Evolutionary conservation across 2,113 vertebrate genomes (phyloP), one percentile per base, ranked within the genome.

Genomic region (Vimba vimba): DNA sequence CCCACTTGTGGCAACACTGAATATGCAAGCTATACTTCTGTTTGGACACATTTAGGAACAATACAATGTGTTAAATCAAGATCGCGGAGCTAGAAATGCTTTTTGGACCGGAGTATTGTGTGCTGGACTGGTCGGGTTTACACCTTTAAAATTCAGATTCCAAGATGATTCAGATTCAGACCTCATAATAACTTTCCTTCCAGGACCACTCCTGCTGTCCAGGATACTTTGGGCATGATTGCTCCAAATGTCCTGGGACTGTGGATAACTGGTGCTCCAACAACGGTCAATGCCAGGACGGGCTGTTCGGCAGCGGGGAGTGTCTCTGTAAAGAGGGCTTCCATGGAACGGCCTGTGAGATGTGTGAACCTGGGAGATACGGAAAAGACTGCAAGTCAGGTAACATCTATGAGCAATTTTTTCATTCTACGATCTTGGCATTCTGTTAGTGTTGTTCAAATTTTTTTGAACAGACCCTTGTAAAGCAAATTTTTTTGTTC

Each of bases 291-390:
- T 99, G 98, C 91, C 93, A 96, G 91, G 98, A 99, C 0, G 94
- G 96, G 80, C 69, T 93, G 39, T 77, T 88, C 19, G 98, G 98
- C 85, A 97, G 52, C 0, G 98, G 98, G 43, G 96, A 97, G 88
- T 99, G 98, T 91, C 96, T 80, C 0, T 99, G 98, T 91, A 95
- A 94, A 0, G 97, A 99, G 91, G 98, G 98, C 2, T 99, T 98
- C 91, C 97, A 99, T 0, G 98, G 98, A 60, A 98, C 96, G 0
- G 95, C 96, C n/a, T 99, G 98, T 4, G 98, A 99, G 87, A 95
- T 95, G 93, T 99, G 98, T 21, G 97, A 99, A 84, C 95, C 97
- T 12, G 98, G 98, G 36, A 94, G 97, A 86, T 98, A 96, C 0
- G 97, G 97, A 62, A 84, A 91, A 55, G 94, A 94, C 93, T 99